Conservation (phyloP, 2,797 vertebrate genomes). For the Manis pentadactyla region DNA sequence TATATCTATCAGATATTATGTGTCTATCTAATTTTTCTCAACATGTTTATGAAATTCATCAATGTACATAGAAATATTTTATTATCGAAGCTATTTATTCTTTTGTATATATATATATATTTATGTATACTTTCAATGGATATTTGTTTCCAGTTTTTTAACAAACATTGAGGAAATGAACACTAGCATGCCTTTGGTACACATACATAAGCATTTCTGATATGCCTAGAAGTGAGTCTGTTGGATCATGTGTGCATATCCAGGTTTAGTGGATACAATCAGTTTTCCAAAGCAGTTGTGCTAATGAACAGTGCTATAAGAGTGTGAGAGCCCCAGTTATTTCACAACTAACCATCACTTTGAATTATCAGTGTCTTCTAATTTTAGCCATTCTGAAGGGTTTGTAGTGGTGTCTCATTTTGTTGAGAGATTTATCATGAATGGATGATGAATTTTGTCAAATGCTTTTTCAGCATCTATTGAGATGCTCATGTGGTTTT, state of each 20-base stretch:
- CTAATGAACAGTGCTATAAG: neutral
- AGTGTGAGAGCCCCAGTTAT: neutral
- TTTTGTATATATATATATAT: neutral
- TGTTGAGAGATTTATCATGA: too few relatives aligned
- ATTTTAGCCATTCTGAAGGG: neutral
- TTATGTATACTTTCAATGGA: neutral
- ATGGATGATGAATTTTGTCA: too few relatives aligned
- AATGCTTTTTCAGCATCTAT: too few relatives aligned
- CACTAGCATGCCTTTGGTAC: neutral
- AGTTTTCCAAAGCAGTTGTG: neutral
- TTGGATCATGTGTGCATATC: neutral
- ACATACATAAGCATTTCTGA: neutral
- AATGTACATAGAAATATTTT: neutral
- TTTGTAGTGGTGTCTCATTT: neutral
- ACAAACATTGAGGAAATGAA: neutral
- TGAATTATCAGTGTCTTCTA: neutral
- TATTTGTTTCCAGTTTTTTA: constrained; percentile 36
- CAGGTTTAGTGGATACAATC: neutral
- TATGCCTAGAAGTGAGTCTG: neutral
- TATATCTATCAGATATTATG: neutral
- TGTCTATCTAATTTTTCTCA: neutral
- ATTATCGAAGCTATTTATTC: neutral
- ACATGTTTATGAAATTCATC: neutral
- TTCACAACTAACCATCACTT: neutral
- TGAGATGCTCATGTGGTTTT: too few relatives aligned